Evolutionary conservation across 2,888 invertebrate species (phyloP), one percentile per base, ranked within the genome.

Genomic region (Rhodophaea formosa): DNA sequence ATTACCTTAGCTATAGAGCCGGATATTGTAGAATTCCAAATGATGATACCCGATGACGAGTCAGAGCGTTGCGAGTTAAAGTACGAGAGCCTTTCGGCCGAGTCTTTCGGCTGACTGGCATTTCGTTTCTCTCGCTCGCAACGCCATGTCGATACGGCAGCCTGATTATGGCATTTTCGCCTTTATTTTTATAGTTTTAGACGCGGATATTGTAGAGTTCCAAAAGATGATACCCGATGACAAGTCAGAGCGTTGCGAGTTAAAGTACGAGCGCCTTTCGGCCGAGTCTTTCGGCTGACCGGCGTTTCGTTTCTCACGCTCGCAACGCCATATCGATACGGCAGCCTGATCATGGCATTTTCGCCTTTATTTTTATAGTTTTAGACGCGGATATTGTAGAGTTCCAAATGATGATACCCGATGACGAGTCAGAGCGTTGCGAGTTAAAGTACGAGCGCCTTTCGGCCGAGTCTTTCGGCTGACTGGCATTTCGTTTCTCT

Each of bases 11-110:
- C n/a, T n/a, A n/a, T n/a, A n/a, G 7, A 44, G 8, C n/a, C 14
- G 6, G n/a, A 43, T 14, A 12, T 43, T 14, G 5, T 43, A 12
- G n/a, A 12, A 8, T n/a, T n/a, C 70, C 43, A 69, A 60, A 84
- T 91, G 91, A 91, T 92, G 91, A 91, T 72, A 91, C 85, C 80
- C 79, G 91, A 91, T 92, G 91, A 92, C 91, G 91, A 91, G 91
- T 90, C 91, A 79, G 81, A 91, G 84, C 69, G 67, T 56, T 68
- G 64, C 59, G 66, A 59, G 62, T 15, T 59, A 57, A 65, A 66
- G 67, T 59, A 61, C 61, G 68, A 61, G 72, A 70, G 64, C 67
- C 74, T 67, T 57, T 45, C 68, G 70, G 63, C 66, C 45, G 87
- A 88, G 91, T 89, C 58, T 72, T 85, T 88, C 82, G 65, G 69